Evolutionary conservation across 92 coral and sea anemone genomes (phyloP), one percentile per base, ranked within the genome.

Genomic region (Plumapathes pennacea): DNA sequence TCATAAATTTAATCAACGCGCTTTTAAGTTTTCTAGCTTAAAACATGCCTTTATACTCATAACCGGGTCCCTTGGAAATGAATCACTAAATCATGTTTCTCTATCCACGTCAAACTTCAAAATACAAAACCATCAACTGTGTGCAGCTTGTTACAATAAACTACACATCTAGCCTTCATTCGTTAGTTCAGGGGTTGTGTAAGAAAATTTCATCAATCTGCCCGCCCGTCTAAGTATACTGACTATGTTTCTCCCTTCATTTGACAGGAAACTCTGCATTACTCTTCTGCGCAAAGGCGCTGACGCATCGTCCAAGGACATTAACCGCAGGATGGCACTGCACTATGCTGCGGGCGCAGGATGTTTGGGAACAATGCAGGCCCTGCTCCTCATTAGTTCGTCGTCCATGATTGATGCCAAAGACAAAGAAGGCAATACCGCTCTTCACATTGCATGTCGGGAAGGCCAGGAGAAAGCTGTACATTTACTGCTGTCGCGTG

Each of bases 261-360:
- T 59, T 34, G 6, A 26, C 58, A 81, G 95, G 38, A 42, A 86
- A 18, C 64, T 84, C 20, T 81, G 89, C 19, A 36, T 62, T 48
- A 46, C 36, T 23, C 72, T 81, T 0, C 43, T 71, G 10, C 77
- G 67, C 32, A 46, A 64, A 23, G 95, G 95, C 13, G 95, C 89
- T 6, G 80, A 82, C 46, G 53, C 71, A 58, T 70, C 65, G 3
- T 49, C 78, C 27, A 57, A 67, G 58, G 89, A 81, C 59, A 86
- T 54, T 42, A 86, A 71, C 64, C 85, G 85, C 74, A 62, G 88
- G 81, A 86, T 82, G 71, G 50, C 82, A 0, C 74, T 86, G 23
- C 95, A 85, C 39, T 67, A 64, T 32, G 86, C 85, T 60, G 88
- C 89, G 2, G 61, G 60, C 36, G 71, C 88, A 21, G 95, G 95